Percentiles rank a stretch among this genome's conserved stretches.
These are phyloP conservation scores for Cantharis lateralis DNA, from an alignment of 2,888 invertebrate genomes.

Conservation along the genomic window DNA sequence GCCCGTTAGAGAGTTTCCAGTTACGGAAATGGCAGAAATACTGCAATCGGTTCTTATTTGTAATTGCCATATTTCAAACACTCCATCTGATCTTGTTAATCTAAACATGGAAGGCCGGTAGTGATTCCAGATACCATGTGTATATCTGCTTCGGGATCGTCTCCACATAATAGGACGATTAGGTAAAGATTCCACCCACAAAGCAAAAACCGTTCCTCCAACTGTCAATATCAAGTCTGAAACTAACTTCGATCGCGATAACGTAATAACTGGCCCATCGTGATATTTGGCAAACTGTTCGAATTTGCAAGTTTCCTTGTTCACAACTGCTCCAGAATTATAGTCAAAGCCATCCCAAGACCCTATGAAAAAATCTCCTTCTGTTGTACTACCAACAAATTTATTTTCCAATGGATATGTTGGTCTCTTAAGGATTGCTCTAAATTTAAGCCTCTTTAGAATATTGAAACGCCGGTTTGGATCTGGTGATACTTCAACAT, in stretches of 20 bases:
- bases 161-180: conserved; percentile 71
- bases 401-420: conserved; percentile 15
- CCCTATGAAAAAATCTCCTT: conserved; percentile 46
- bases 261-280: conserved; percentile 70
- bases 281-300: conserved; percentile 63
- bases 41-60: conserved; percentile 66
- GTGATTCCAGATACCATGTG: conserved; percentile 76
- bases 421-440: conserved; percentile 22
- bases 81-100: conserved; percentile 73
- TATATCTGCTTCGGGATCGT: conserved; percentile 61
- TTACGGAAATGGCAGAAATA: conserved; percentile 37
- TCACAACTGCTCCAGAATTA: conserved; percentile 62
- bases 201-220: conserved; percentile 50
- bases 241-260: conserved; percentile 66
- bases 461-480: conserved; percentile 22
- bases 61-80: conserved; percentile 82
- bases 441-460: conserved; percentile 30
- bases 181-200: conserved; percentile 61
- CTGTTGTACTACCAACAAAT: conserved; percentile 43
- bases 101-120: conserved; percentile 67
- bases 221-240: conserved; percentile 65
- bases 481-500: conserved; percentile 43
- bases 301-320: conserved; percentile 61
- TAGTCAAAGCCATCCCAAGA: conserved; percentile 73
- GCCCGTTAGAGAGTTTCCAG: conserved; percentile 48